These are phyloP conservation scores for Theristicus caerulescens DNA, from an alignment of 2,113 vertebrate genomes.

Conservation along the genomic window DNA sequence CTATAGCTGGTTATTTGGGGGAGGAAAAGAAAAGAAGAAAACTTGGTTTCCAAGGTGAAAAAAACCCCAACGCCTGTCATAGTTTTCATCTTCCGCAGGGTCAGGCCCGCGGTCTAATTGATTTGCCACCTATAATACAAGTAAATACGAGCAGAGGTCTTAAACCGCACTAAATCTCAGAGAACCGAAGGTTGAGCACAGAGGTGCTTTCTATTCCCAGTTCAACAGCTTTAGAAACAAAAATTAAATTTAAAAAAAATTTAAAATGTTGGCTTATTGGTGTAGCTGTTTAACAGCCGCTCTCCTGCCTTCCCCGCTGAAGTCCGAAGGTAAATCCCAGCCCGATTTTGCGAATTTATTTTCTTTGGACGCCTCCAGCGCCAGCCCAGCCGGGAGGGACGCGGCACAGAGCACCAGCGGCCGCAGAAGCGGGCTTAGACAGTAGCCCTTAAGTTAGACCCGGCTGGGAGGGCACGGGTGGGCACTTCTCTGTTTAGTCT, in stretches of 20 bases:
- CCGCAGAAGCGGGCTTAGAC: not conserved
- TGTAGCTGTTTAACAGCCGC: not conserved
- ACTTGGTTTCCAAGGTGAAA: not conserved
- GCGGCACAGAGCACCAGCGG: not conserved
- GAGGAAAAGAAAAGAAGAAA: not conserved
- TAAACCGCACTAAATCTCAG: not conserved
- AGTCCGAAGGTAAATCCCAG: not conserved
- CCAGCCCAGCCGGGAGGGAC: not conserved
- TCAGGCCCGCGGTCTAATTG: slow-evolving; percentile 30
- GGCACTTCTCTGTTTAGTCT: not conserved
- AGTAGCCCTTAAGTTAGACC: not conserved
- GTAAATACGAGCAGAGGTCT: not conserved
- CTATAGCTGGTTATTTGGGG: not conserved
- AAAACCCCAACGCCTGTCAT: not conserved
- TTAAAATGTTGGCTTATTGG: not conserved
- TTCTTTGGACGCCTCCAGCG: not conserved
- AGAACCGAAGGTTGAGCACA: accelerated
- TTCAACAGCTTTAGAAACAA: not conserved
- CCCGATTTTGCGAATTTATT: not conserved
- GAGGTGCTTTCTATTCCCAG: not conserved
- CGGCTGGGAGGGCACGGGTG: not conserved
- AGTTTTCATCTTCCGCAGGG: not conserved
- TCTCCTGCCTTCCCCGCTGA: not conserved
- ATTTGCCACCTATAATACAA: not conserved
- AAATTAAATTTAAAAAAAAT: accelerated